These are phyloP conservation scores for Panulirus ornatus DNA, from an alignment of 1,140 invertebrate species.

Conservation along the genomic window DNA sequence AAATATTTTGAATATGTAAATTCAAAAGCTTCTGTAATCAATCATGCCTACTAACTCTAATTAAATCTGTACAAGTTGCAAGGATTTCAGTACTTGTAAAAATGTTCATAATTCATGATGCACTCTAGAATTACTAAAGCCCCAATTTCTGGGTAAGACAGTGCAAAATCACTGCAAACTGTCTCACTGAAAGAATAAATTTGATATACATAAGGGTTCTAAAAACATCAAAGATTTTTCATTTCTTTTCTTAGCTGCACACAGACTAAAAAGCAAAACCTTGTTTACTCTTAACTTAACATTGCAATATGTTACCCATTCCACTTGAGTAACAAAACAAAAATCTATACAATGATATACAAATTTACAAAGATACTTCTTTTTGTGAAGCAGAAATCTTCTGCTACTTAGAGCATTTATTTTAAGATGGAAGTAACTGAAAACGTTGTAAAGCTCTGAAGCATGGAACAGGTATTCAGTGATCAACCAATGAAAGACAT, in stretches of 20 bases:
- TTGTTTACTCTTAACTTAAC: neutral
- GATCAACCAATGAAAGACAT: neutral
- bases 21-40: too few species aligned
- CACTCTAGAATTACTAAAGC: too few species aligned
- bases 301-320: conserved; percentile 9
- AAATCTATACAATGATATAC: conserved; percentile 57
- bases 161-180: too few species aligned
- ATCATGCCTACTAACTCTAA: too few species aligned
- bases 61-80: neutral
- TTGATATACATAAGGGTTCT: too few species aligned
- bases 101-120: too few species aligned
- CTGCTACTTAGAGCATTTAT: neutral
- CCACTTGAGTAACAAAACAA: conserved; percentile 34
- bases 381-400: neutral
- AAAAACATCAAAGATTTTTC: too few species aligned
- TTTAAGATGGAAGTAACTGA: neutral
- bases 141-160: too few species aligned
- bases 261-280: neutral
- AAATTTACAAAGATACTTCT: conserved; percentile 48
- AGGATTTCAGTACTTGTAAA: neutral
- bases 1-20: neutral
- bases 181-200: too few species aligned
- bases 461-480: neutral
- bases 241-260: neutral
- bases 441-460: neutral